phyloP scores from a whole-genome alignment of 2,113 vertebrate genomes.

The Bujurquina vittata region DNA sequence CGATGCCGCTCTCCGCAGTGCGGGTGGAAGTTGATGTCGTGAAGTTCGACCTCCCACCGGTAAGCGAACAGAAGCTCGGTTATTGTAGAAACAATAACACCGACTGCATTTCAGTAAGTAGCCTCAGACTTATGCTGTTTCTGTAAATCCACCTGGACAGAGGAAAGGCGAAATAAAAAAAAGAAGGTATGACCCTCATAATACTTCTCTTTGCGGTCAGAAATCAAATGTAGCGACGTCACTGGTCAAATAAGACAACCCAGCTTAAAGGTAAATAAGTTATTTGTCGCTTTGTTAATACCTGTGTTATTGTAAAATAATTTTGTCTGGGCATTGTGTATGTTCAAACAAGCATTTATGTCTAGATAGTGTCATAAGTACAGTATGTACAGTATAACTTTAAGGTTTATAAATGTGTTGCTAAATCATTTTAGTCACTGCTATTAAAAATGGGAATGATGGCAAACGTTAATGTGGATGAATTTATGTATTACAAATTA shows the following conservation, averaged over 20 bases:
- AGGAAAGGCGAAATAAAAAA: background rate
- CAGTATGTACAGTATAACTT: background rate
- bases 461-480: background rate
- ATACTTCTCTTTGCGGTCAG: background rate
- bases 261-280: background rate
- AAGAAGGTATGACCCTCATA: background rate
- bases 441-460: background rate
- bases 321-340: background rate
- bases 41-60: slow-evolving; percentile 25
- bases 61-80: slow-evolving; percentile 18
- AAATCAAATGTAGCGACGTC: background rate
- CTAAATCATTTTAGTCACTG: background rate
- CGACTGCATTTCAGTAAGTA: background rate
- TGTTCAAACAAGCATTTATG: background rate
- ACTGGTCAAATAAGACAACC: background rate
- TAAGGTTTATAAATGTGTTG: background rate
- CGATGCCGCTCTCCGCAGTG: slow-evolving; percentile 19
- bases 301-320: background rate
- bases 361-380: background rate
- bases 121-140: background rate
- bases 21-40: slow-evolving; percentile 11
- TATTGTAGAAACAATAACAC: background rate
- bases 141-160: background rate
- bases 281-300: background rate
- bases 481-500: background rate